These are phyloP conservation scores for Poecilus cupreus DNA, from an alignment of 2,888 invertebrate genomes.

Conservation along the genomic window DNA sequence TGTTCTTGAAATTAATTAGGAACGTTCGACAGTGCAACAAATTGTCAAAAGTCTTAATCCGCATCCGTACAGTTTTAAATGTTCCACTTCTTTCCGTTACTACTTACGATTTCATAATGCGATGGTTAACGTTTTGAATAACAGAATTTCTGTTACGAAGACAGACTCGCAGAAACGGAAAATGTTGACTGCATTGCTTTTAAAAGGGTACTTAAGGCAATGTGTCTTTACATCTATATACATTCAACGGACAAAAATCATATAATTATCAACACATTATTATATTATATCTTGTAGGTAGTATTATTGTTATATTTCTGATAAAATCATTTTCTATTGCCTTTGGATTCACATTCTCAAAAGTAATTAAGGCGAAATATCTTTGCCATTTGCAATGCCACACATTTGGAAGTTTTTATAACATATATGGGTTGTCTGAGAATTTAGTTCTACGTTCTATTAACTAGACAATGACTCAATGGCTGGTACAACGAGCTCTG, in stretches of 20 bases:
- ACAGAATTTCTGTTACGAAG: background rate
- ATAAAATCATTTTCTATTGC: slow-evolving; percentile 39
- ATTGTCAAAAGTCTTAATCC: too few relatives aligned
- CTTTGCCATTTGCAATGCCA: background rate
- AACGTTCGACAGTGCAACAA: too few relatives aligned
- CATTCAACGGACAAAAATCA: slow-evolving; percentile 21
- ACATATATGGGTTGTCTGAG: too few relatives aligned
- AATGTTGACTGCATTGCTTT: slow-evolving; percentile 21
- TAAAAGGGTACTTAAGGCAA: slow-evolving; percentile 38
- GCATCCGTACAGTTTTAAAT: too few relatives aligned
- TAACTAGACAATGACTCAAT: too few relatives aligned
- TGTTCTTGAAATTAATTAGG: too few relatives aligned
- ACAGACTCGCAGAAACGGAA: background rate
- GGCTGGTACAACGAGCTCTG: too few relatives aligned
- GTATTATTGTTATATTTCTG: slow-evolving; percentile 46
- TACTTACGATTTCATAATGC: background rate
- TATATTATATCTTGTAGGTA: slow-evolving; percentile 10
- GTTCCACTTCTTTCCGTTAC: too few relatives aligned
- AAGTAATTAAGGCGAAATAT: background rate
- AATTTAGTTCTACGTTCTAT: too few relatives aligned
- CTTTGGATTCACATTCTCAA: slow-evolving; percentile 3
- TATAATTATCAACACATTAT: slow-evolving; percentile 4
- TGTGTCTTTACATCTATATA: slow-evolving; percentile 43
- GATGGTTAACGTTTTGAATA: slow-evolving; percentile 12
- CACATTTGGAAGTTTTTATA: too few relatives aligned